Evolutionary conservation across 2,888 invertebrate genomes (phyloP).

Genomic region (Tipula vernalis): DNA sequence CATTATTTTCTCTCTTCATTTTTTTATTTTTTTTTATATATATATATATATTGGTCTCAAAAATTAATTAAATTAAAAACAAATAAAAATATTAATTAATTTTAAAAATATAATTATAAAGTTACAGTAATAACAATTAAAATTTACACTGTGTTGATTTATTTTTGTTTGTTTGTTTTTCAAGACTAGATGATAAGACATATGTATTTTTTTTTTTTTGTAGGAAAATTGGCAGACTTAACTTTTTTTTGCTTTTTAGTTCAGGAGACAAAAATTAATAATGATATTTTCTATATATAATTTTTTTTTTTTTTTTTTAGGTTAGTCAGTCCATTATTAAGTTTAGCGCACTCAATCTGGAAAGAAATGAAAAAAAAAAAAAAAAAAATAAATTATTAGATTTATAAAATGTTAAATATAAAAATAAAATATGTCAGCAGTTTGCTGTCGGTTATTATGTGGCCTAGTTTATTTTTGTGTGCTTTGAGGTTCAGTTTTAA

Average conservation of each 20-base stretch:
- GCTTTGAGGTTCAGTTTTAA: neutral
- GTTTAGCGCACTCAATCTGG: neutral
- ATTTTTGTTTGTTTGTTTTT: neutral
- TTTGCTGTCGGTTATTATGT: neutral
- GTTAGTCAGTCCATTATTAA: slow-evolving; percentile 4
- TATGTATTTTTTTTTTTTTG: neutral
- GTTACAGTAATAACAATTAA: neutral
- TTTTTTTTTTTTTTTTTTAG: neutral
- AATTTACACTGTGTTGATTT: neutral
- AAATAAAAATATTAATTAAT: neutral
- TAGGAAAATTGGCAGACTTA: slow-evolving; percentile 4
- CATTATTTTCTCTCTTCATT: neutral
- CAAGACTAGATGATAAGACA: slow-evolving; percentile 4
- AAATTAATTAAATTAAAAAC: neutral
- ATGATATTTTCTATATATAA: neutral
- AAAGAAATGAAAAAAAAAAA: neutral
- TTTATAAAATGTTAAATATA: neutral
- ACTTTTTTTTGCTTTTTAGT: neutral
- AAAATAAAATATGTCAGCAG: neutral
- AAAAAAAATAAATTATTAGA: neutral
- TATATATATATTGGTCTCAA: neutral
- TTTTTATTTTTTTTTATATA: neutral
- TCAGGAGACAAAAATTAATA: neutral
- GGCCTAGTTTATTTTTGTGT: neutral
- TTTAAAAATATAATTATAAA: neutral